Conservation (phyloP, 2,888 invertebrate species). For the Pseudococcus jackbeardsleyi region DNA sequence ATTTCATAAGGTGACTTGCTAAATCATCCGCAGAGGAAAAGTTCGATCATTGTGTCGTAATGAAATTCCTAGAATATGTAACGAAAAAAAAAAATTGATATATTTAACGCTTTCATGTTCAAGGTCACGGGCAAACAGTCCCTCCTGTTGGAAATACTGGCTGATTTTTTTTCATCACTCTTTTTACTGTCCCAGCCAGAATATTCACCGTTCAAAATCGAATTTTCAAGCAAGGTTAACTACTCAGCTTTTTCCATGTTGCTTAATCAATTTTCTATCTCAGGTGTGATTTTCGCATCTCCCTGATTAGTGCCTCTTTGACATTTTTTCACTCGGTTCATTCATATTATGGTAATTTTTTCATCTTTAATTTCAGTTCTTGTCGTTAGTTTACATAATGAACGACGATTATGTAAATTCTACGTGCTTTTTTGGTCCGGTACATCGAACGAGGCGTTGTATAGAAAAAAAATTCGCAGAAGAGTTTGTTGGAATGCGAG, state of each 20-base stretch:
- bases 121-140: constrained; percentile 57
- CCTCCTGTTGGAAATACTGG: neutral
- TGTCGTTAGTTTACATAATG: neutral
- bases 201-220: neutral
- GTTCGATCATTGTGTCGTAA: constrained; percentile 60
- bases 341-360: constrained; percentile 30
- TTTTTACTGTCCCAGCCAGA: neutral
- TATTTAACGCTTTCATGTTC: constrained; percentile 55
- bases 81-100: constrained; percentile 40
- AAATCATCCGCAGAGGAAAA: constrained; percentile 40
- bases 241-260: neutral
- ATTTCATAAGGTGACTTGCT: constrained; percentile 58
- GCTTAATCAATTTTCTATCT: neutral
- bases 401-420: neutral
- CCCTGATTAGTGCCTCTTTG: constrained; percentile 14
- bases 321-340: neutral
- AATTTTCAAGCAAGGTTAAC: constrained; percentile 54
- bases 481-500: neutral
- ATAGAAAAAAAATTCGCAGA: neutral
- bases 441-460: neutral
- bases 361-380: neutral
- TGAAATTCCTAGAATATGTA: constrained; percentile 38
- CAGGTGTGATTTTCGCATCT: constrained; percentile 24
- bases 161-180: neutral
- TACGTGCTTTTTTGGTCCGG: neutral